Conservation (phyloP, 2,113 vertebrate genomes). For the Vulpes vulpes region DNA sequence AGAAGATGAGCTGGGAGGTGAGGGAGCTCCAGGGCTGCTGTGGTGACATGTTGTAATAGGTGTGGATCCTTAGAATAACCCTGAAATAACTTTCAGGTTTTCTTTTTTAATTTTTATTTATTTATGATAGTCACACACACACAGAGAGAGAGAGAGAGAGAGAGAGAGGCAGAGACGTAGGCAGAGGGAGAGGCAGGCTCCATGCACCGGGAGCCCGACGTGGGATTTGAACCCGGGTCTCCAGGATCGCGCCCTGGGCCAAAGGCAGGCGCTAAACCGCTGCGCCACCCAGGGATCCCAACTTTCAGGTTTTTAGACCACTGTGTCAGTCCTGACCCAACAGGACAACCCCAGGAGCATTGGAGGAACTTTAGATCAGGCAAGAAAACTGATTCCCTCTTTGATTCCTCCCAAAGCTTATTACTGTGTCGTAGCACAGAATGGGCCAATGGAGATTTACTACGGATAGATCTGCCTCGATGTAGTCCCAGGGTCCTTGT, state of each 20-base stretch:
- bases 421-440: neutral
- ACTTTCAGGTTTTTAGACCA: neutral
- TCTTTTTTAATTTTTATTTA: neutral
- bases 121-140: no score
- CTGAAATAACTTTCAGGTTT: neutral
- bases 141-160: no score
- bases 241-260: no score
- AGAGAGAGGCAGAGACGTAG: no score
- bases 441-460: neutral
- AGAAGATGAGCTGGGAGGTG: neutral
- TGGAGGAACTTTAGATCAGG: neutral
- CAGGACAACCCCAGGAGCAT: neutral
- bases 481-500: neutral
- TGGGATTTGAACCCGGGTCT: no score
- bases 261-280: no score
- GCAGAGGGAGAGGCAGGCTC: no score
- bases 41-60: neutral
- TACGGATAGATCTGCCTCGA: neutral
- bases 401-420: neutral
- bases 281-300: neutral
- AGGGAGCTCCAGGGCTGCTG: neutral
- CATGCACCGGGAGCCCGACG: no score
- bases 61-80: neutral
- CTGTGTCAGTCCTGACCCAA: neutral
- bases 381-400: neutral